A percentile compares a stretch with the other conserved stretches of the same genome.
phyloP scores from a whole-genome alignment of 30 jellyfish, hydroid and myxozoan genomes.

The Clytia hemisphaerica region DNA sequence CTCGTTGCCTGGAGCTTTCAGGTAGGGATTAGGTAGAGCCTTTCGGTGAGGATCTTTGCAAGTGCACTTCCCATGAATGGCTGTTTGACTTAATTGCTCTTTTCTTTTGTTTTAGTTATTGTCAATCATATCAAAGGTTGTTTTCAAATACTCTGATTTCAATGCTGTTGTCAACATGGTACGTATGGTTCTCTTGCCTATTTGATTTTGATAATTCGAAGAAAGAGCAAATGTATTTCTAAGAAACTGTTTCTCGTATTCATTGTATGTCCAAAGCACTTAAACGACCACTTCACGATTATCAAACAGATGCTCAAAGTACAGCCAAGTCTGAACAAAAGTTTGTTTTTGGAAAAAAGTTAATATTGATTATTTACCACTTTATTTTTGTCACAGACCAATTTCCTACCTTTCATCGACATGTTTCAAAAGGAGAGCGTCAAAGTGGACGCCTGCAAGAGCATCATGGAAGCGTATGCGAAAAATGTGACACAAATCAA shows the following conservation, averaged over 20 bases:
- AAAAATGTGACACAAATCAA: slow-evolving; percentile 21
- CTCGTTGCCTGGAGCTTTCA: too few species aligned
- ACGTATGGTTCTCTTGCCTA: too few species aligned
- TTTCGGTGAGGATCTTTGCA: too few species aligned
- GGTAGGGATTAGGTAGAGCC: too few species aligned
- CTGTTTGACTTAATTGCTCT: neutral
- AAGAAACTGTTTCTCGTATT: neutral
- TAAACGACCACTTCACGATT: neutral
- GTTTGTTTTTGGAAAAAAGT: too few species aligned
- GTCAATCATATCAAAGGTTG: slow-evolving; percentile 74
- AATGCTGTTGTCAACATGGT: slow-evolving; percentile 60
- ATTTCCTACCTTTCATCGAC: slow-evolving; percentile 89
- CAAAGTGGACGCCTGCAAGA: slow-evolving; percentile 87
- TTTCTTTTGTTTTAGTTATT: slow-evolving; percentile 59
- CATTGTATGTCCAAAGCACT: neutral
- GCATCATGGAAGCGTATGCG: slow-evolving; percentile 71
- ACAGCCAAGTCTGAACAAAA: slow-evolving; percentile 1
- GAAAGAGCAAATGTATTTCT: too few species aligned
- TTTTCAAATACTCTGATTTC: slow-evolving; percentile 48
- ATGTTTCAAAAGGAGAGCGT: slow-evolving; percentile 92
- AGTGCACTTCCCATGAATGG: too few species aligned
- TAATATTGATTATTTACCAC: too few species aligned
- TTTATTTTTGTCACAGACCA: slow-evolving; percentile 49
- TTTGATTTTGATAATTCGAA: too few species aligned
- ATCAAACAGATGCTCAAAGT: neutral